Percentiles rank a stretch among this genome's conserved stretches.
Conservation (phyloP, 1,140 invertebrate species). For the Holcopasites calliopsidis region DNA sequence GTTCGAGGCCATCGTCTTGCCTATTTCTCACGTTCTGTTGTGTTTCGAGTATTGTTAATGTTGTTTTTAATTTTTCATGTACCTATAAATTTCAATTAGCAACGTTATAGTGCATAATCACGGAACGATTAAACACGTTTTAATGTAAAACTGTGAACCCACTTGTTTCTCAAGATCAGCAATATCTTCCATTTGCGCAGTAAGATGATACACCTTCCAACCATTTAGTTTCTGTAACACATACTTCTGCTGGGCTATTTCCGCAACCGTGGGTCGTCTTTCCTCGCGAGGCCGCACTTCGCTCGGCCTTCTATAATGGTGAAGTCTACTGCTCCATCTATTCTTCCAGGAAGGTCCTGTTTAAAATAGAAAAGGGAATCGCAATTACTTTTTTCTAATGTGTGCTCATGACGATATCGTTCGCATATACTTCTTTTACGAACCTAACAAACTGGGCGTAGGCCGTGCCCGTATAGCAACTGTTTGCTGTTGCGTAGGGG, state of each 20-base stretch:
- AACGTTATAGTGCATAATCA: neutral
- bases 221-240: constrained; percentile 94
- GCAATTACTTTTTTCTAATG: neutral
- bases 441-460: constrained; percentile 73
- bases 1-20: constrained; percentile 85
- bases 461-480: constrained; percentile 69
- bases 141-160: constrained; percentile 63
- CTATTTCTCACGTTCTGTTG: constrained; percentile 81
- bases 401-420: neutral
- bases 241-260: constrained; percentile 93
- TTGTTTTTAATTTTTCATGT: constrained; percentile 83
- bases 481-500: constrained; percentile 45
- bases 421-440: neutral
- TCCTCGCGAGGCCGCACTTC: constrained; percentile 95
- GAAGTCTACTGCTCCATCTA: constrained; percentile 82
- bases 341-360: constrained; percentile 79
- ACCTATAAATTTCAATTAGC: constrained; percentile 76
- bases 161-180: constrained; percentile 82
- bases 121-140: neutral
- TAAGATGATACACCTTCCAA: constrained; percentile 96
- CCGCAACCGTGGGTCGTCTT: constrained; percentile 89
- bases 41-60: constrained; percentile 84
- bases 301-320: constrained; percentile 92
- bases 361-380: constrained; percentile 41
- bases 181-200: constrained; percentile 95